Evolutionary conservation across 1,140 invertebrate genomes (phyloP).

Genomic region (Drosophila oshimai): DNA sequence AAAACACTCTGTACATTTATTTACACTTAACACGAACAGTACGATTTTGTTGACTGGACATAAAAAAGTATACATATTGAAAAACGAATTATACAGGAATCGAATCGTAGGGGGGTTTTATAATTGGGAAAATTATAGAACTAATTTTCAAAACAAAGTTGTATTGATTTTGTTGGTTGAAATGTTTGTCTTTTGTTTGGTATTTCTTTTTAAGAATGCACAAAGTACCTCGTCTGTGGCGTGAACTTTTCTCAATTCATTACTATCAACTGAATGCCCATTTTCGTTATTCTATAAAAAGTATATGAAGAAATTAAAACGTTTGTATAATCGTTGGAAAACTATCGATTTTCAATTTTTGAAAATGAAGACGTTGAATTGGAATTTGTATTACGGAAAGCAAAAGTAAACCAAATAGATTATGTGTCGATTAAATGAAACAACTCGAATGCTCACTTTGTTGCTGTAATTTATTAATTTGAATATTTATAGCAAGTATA

Average conservation of each 20-base stretch:
- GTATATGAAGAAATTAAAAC: conserved; percentile 75
- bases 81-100: conserved; percentile 64
- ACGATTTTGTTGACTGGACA: conserved; percentile 45
- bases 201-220: conserved; percentile 69
- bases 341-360: conserved; percentile 39
- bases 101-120: conserved; percentile 57
- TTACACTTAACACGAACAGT: conserved; percentile 75
- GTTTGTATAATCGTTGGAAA: conserved; percentile 59
- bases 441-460: conserved; percentile 46
- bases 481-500: conserved; percentile 58
- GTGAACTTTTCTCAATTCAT: conserved; percentile 83
- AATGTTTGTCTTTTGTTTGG: conserved; percentile 40
- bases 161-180: conserved; percentile 49
- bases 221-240: conserved; percentile 83
- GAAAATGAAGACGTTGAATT: conserved; percentile 29
- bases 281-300: conserved; percentile 83
- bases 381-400: conserved; percentile 17
- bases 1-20: conserved; percentile 78
- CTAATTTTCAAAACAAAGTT: conserved; percentile 56
- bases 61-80: conserved; percentile 40
- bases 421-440: conserved; percentile 4
- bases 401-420: background rate
- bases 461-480: conserved; percentile 62
- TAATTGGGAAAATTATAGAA: conserved; percentile 66
- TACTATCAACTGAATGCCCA: conserved; percentile 83